Percentiles rank a stretch among this genome's conserved stretches.
Evolutionary conservation across 2,113 vertebrate species (phyloP).

Genomic region (Gorsachius goisagi): DNA sequence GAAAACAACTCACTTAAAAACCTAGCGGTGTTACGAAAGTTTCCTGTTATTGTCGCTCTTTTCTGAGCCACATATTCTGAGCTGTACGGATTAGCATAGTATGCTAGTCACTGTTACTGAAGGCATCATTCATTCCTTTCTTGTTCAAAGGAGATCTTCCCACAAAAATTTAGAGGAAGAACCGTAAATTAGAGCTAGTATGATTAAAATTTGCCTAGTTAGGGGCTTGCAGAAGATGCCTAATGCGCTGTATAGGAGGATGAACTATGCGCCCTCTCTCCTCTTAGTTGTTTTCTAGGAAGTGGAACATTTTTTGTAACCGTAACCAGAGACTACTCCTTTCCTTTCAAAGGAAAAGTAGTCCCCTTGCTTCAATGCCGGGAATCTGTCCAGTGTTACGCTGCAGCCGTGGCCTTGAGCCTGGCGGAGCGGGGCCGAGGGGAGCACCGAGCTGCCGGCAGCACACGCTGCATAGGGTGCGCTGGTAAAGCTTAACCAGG

Average conservation of each 20-base stretch:
- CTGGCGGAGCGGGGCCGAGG: neutral
- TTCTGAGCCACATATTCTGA: neutral
- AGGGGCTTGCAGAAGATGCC: neutral
- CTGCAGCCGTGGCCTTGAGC: neutral
- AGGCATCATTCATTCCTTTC: neutral
- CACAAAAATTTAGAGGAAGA: neutral
- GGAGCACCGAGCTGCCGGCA: neutral
- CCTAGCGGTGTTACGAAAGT: neutral
- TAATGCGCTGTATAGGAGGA: neutral
- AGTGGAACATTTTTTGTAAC: neutral
- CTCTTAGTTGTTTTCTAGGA: conserved; percentile 34
- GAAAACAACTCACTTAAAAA: conserved; percentile 29
- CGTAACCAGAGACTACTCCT: neutral
- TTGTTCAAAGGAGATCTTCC: neutral
- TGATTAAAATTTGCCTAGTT: neutral
- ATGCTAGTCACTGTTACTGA: neutral
- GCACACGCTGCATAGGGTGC: neutral
- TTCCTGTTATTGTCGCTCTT: conserved; percentile 43
- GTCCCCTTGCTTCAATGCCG: neutral
- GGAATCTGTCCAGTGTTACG: neutral
- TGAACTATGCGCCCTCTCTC: neutral
- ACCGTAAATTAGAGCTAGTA: neutral
- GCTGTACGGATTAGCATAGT: neutral
- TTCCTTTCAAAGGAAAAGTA: neutral
- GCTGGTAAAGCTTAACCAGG: neutral